Conservation (phyloP, 2,888 invertebrate genomes). For the Pecten maximus region DNA sequence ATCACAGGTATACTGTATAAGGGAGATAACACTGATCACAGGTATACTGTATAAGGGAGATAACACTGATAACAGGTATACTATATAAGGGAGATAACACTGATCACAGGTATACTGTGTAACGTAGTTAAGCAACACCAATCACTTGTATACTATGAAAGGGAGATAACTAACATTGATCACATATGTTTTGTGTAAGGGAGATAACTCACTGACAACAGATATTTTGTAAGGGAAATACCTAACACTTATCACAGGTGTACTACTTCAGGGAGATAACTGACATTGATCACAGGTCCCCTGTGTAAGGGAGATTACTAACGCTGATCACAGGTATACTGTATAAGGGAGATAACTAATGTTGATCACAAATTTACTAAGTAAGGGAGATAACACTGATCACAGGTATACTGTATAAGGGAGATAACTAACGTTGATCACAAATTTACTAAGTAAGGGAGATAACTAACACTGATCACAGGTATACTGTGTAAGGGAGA, state of each 20-base stretch:
- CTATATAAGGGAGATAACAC: too few species aligned
- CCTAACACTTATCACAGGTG: not conserved
- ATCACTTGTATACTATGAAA: not conserved
- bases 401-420: not conserved
- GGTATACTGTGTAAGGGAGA: not conserved
- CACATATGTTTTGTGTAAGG: not conserved
- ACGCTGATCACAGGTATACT: too few species aligned
- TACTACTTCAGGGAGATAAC: not conserved
- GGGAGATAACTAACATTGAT: not conserved
- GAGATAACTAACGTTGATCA: not conserved
- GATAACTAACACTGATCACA: not conserved
- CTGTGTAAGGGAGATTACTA: not conserved
- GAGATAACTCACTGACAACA: not conserved
- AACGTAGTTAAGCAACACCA: too few species aligned
- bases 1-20: not conserved
- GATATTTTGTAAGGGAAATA: not conserved
- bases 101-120: too few species aligned
- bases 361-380: not conserved
- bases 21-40: too few species aligned
- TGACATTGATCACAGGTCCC: not conserved
- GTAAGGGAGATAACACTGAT: conserved; percentile 3
- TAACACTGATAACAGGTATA: too few species aligned
- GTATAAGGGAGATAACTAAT: too few species aligned
- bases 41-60: too few species aligned
- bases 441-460: not conserved